Base-by-base conservation (phyloP, 23 tunicate species). In the Aplidium turbinatum region DNA sequence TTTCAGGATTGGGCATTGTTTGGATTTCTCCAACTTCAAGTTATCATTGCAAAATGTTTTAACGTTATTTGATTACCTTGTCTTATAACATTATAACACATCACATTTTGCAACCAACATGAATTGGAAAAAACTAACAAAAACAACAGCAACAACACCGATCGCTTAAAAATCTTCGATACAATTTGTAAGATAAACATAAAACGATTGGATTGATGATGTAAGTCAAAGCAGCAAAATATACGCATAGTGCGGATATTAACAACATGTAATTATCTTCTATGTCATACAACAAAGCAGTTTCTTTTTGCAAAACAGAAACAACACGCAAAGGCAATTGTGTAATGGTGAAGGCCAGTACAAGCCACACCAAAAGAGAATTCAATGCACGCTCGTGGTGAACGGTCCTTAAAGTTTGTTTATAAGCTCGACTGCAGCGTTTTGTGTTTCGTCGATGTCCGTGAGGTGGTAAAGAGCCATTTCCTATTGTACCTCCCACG, bases 391-490 rank as follows among this genome's bases (percentile, higher is more conserved):
- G 86, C 28, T 88, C 96, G 28, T 87, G 76, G 0, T 79, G 62
- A 27, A 70, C 69, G 40, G 76, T 88, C 25, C 23, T 21, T 3
- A 76, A 38, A 0, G 85, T 81, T 6, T 34, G 68, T 34, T 76
- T 82, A 11, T 32, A 70, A 4, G 79, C 38, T n/a, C 78, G 63
- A 33, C 94, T 67, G 53, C 38, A 50, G 0, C 87, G 78, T 31
- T 78, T 55, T 11, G 42, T 72, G 53, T 86, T 68, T 47, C 85
- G 52, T 31, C 87, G 30, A 35, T 72, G 78, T 39, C 96, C 96
- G 70, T 88, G 96, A 21, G 96, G 96, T 11, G 96, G 96, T 38
- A 88, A 73, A 5, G 96, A 88, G 0, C 83, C 22, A 45, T 40
- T 74, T 23, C 84, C 84, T 0, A 79, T 32, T n/a, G 79, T 79